A percentile compares a stretch with the other conserved stretches of the same genome.
Evolutionary conservation across 2,888 invertebrate genomes (phyloP).

Genomic region (Noctuana brunneofusca): DNA sequence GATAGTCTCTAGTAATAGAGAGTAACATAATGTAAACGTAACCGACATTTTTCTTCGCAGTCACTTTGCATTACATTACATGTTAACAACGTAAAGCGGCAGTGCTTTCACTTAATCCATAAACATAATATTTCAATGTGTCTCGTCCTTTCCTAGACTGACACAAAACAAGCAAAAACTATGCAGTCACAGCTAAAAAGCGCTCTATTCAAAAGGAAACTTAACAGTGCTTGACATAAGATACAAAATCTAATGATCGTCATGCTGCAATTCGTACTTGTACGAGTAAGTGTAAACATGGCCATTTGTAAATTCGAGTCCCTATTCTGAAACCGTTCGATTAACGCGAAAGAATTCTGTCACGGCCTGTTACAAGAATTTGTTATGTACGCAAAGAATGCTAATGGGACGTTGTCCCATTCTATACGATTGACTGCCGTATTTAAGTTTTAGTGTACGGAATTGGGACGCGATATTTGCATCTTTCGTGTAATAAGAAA

Average conservation of each 20-base stretch:
- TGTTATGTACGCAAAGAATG: conserved; percentile 56
- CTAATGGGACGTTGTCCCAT: conserved; percentile 48
- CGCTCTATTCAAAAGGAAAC: neutral
- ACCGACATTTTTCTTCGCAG: neutral
- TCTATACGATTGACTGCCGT: conserved; percentile 29
- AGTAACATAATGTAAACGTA: neutral
- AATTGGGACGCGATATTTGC: conserved; percentile 11
- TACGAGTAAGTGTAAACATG: conserved; percentile 23
- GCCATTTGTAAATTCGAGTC: conserved; percentile 43
- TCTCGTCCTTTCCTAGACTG: conserved; percentile 10
- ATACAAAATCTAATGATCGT: neutral
- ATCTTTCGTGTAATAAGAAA: conserved; percentile 35
- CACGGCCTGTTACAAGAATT: conserved; percentile 56
- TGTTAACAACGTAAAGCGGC: neutral
- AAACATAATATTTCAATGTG: conserved; percentile 5
- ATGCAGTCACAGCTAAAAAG: neutral
- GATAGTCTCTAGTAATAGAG: too few relatives aligned
- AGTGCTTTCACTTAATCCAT: conserved; percentile 21
- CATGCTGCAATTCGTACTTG: conserved; percentile 2
- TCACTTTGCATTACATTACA: neutral
- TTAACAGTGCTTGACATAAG: neutral
- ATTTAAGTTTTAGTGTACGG: conserved; percentile 31
- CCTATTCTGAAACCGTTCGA: conserved; percentile 55
- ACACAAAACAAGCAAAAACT: neutral
- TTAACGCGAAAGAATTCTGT: conserved; percentile 51